Conservation (phyloP, 2,113 vertebrate species). For the Gnathonemus longibarbis region DNA sequence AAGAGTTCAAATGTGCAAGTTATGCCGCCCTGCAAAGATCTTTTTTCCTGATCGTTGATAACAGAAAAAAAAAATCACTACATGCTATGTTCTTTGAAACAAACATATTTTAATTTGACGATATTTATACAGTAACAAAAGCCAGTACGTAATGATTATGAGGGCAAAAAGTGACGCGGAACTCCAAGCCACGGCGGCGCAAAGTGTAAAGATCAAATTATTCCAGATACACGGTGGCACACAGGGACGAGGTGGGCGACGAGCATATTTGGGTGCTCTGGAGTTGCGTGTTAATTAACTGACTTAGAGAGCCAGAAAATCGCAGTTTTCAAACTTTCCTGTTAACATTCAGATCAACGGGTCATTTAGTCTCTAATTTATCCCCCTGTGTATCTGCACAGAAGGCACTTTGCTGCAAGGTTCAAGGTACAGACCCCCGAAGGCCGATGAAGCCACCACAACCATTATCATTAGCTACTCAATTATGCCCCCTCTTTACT, state of each 20-base stretch:
- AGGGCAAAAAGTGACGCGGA: background rate
- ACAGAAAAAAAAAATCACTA: background rate
- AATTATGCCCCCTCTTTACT: constrained; percentile 23
- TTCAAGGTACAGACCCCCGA: constrained; percentile 30
- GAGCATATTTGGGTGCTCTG: background rate
- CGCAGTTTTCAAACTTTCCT: background rate
- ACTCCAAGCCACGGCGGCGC: background rate
- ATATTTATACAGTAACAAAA: background rate
- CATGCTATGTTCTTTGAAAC: background rate
- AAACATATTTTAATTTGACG: background rate
- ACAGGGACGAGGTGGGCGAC: background rate
- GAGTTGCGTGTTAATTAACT: constrained; percentile 32
- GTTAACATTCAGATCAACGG: constrained; percentile 34
- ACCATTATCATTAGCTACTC: constrained; percentile 26
- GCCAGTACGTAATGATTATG: background rate
- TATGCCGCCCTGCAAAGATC: background rate
- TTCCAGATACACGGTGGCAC: no score
- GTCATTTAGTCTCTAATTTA: constrained; percentile 38
- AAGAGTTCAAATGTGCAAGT: background rate
- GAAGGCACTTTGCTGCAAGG: constrained; percentile 28
- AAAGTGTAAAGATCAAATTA: background rate
- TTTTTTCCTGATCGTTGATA: background rate
- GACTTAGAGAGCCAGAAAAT: constrained; percentile 16
- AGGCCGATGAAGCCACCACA: constrained; percentile 14
- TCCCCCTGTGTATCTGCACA: constrained; percentile 38